Percentiles rank a stretch among this genome's conserved stretches.
phyloP scores from a whole-genome alignment of 2,888 invertebrate species.

The Brachyptera putata region DNA sequence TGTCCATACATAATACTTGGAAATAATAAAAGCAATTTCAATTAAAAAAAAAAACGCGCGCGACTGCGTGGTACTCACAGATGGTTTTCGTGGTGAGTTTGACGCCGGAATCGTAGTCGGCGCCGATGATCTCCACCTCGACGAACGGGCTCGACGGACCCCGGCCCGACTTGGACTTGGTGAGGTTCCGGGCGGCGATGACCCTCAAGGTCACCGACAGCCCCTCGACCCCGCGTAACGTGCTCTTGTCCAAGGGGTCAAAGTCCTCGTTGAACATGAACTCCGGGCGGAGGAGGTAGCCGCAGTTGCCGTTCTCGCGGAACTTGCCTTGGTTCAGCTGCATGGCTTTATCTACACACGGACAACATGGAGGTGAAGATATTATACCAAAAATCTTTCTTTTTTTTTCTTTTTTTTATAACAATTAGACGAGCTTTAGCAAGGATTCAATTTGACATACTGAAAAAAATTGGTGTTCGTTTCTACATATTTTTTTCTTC shows the following conservation, averaged over 20 bases:
- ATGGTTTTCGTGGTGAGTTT: constrained; percentile 83
- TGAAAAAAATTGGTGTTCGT: too few relatives aligned
- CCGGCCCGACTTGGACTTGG: constrained; percentile 69
- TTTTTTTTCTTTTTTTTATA: too few relatives aligned
- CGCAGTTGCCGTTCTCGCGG: constrained; percentile 86
- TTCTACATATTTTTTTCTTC: too few relatives aligned
- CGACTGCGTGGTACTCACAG: constrained; percentile 65
- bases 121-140: constrained; percentile 85
- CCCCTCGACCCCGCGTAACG: constrained; percentile 56
- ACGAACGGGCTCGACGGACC: constrained; percentile 88
- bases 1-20: too few relatives aligned
- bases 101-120: constrained; percentile 77
- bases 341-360: constrained; percentile 80
- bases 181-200: constrained; percentile 85
- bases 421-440: too few relatives aligned
- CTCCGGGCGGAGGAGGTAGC: constrained; percentile 86
- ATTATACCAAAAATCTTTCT: too few relatives aligned
- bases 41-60: too few relatives aligned
- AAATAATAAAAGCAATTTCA: too few relatives aligned
- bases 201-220: constrained; percentile 67
- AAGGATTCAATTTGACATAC: too few relatives aligned
- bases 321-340: constrained; percentile 94
- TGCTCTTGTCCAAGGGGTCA: constrained; percentile 68
- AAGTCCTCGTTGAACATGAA: constrained; percentile 79
- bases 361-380: too few relatives aligned